Conservation (phyloP, 1,140 invertebrate genomes). For the Listronotus bonariensis region DNA sequence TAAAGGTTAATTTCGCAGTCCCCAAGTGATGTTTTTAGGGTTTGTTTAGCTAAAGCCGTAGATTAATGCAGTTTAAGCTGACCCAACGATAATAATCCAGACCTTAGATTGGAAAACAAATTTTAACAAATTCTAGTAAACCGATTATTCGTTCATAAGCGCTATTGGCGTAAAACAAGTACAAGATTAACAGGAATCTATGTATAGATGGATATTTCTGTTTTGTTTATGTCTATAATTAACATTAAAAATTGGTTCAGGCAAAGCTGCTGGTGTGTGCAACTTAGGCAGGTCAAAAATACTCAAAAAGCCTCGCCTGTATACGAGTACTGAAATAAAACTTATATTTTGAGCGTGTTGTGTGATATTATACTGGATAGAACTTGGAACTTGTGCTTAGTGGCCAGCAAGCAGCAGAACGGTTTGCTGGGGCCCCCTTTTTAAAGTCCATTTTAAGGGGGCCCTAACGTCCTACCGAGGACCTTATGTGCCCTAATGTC, state of each 20-base stretch:
- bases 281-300: constrained; percentile 56
- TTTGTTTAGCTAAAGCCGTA: no score
- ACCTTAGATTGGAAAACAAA: no score
- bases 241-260: constrained; percentile 56
- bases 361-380: constrained; percentile 53
- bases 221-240: constrained; percentile 57
- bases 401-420: constrained; percentile 50
- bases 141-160: constrained; percentile 19
- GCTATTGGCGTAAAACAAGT: constrained; percentile 7
- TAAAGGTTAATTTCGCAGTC: no score
- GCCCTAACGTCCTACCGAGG: constrained; percentile 6
- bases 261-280: constrained; percentile 51
- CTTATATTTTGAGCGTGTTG: constrained; percentile 56
- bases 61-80: no score
- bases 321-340: constrained; percentile 57
- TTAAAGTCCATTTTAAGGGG: constrained; percentile 11
- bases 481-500: background rate
- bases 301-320: constrained; percentile 56
- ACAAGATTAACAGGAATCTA: constrained; percentile 49
- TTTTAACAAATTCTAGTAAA: background rate
- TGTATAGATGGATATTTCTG: constrained; percentile 56
- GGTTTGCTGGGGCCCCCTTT: constrained; percentile 33
- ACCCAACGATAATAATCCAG: no score
- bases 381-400: constrained; percentile 50
- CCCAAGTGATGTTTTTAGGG: no score